Conservation (phyloP, 37 sponge, comb jelly and placozoan species). For the Mnemiopsis leidyi region DNA sequence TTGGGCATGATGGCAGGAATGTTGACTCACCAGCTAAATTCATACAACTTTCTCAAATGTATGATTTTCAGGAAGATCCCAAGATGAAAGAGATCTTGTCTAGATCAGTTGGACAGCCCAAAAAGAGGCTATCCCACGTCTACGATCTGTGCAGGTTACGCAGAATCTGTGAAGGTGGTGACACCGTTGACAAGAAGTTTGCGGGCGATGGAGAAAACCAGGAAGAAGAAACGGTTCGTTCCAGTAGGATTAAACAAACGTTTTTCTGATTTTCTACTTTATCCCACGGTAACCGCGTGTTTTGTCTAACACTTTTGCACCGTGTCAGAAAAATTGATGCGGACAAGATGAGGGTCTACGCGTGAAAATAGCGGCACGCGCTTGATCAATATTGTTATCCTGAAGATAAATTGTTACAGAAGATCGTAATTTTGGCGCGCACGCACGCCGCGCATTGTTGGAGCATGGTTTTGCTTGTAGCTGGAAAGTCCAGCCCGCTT, state of each 20-base stretch:
- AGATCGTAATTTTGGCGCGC: not conserved
- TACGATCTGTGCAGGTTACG: conserved; percentile 87
- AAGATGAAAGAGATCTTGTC: conserved; percentile 83
- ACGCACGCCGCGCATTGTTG: not conserved
- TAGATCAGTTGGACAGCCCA: conserved; percentile 72
- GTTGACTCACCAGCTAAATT: too few relatives aligned
- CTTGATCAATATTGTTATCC: not conserved
- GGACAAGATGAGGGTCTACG: not conserved
- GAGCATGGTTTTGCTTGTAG: not conserved
- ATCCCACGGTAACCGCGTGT: too few relatives aligned
- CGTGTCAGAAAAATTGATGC: too few relatives aligned
- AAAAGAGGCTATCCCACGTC: conserved; percentile 77
- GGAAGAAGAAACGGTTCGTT: conserved; percentile 38
- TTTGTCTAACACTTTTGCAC: too few relatives aligned
- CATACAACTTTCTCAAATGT: too few relatives aligned
- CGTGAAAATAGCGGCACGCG: not conserved
- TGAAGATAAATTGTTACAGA: not conserved
- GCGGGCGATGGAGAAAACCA: not conserved
- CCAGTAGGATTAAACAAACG: too few relatives aligned
- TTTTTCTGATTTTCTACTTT: too few relatives aligned
- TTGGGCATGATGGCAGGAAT: too few relatives aligned
- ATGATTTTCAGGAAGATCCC: conserved; percentile 82
- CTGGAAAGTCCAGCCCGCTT: too few relatives aligned
- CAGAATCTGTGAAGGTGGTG: conserved; percentile 81
- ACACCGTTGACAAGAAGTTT: conserved; percentile 71